Percentiles rank a stretch among this genome's conserved stretches.
phyloP scores from a whole-genome alignment of 2,113 vertebrate species.

The Tor tambroides region DNA sequence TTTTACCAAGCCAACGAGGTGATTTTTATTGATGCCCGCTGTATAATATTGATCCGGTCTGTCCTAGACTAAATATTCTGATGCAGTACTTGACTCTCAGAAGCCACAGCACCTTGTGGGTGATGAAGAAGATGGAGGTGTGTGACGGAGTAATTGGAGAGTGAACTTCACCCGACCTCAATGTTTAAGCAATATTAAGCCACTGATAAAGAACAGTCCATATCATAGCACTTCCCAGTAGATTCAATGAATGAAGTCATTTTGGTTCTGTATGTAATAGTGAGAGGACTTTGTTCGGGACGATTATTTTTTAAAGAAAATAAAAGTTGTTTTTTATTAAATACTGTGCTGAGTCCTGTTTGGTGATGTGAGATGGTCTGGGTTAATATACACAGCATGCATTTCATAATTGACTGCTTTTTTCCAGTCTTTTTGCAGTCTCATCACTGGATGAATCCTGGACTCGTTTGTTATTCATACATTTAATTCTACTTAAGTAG shows the following conservation, averaged over 20 bases:
- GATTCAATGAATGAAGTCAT: constrained; percentile 75
- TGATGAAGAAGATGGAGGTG: constrained; percentile 56
- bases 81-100: constrained; percentile 77
- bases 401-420: not conserved
- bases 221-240: constrained; percentile 80
- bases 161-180: constrained; percentile 71
- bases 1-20: constrained; percentile 74
- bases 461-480: not conserved
- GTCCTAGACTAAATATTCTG: constrained; percentile 62
- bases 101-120: constrained; percentile 75
- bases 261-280: constrained; percentile 79
- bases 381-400: not conserved
- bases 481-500: not conserved
- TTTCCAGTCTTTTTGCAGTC: not conserved
- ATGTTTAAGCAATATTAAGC: constrained; percentile 80
- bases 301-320: constrained; percentile 83
- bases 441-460: not conserved
- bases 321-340: constrained; percentile 78
- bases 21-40: constrained; percentile 73
- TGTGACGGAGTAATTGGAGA: constrained; percentile 33
- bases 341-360: not conserved
- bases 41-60: not conserved
- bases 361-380: not conserved
- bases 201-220: constrained; percentile 78
- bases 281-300: constrained; percentile 76